Evolutionary conservation across 2,888 invertebrate species (phyloP), one percentile per base, ranked within the genome.

Genomic region (Blomia tropicalis): DNA sequence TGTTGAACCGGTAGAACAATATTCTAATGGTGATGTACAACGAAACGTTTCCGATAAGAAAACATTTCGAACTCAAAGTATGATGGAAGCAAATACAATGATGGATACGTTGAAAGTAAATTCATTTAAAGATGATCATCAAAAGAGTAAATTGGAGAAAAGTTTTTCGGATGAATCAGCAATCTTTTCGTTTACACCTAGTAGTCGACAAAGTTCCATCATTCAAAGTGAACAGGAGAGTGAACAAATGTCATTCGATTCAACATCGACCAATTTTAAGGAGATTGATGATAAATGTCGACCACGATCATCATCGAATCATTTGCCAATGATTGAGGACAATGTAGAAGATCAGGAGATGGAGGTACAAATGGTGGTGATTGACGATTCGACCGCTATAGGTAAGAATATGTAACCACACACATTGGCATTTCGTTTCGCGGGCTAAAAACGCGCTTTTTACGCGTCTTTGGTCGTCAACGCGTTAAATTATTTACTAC

Each of bases 101-200:
- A 56, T 56, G 2, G 56, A 56, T 36, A 56, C 56, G 14, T 2
- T 56, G 4, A 54, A 19, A 19, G 25, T 54, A 19, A 56, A 7
- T 5, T 5, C 4, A n/a, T 7, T 5, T 5, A 31, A 31, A 5
- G 19, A 31, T 31, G 54, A 56, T 22, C 56, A 56, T 25, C 3
- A 30, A 2, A 23, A 22, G n/a, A 56, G 29, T 11, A 56, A 56
- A 43, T 61, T 64, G 31, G 64, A 64, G 36, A 64, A 64, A 61
- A 68, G 66, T 56, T 59, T 65, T 59, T 67, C 67, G 36, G 64
- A 66, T 43, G 67, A 67, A 58, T 67, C 67, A 7, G 64, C 63
- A 11, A 66, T 66, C 47, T 67, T 66, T 56, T 65, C 66, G 17
- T 65, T 65, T 30, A 66, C 65, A 29, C 32, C 31, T 29, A 66